These are phyloP conservation scores for Ophiodon elongatus DNA, from an alignment of 2,113 vertebrate genomes.

Conservation along the genomic window DNA sequence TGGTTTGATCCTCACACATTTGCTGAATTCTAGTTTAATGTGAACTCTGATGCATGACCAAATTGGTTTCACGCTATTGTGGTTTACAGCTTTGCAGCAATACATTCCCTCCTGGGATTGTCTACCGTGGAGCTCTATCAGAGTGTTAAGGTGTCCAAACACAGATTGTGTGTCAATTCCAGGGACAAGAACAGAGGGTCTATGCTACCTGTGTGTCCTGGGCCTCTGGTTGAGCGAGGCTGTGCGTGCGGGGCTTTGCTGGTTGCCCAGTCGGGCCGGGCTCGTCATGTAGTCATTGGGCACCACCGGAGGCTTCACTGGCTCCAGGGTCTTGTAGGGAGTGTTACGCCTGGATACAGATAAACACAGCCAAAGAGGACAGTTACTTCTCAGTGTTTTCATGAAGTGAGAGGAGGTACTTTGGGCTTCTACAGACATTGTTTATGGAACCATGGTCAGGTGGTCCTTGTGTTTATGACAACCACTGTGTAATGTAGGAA, in stretches of 20 bases:
- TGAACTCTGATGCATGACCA: not conserved
- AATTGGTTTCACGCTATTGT: not conserved
- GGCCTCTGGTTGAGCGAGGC: slow-evolving; percentile 98
- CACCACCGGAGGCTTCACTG: slow-evolving; percentile 95
- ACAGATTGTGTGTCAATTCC: not conserved
- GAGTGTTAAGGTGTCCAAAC: not conserved
- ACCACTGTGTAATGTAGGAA: not conserved
- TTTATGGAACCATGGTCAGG: not conserved
- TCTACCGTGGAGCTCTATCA: not conserved
- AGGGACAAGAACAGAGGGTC: not conserved
- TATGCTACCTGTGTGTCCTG: slow-evolving; percentile 94
- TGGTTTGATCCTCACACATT: not conserved
- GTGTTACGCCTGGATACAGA: slow-evolving; percentile 90
- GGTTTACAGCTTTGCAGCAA: not conserved
- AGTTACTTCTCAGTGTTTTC: not conserved
- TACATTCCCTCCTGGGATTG: not conserved
- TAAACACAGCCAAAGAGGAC: slow-evolving; percentile 7
- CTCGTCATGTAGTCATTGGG: slow-evolving; percentile 99
- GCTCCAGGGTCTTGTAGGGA: slow-evolving; percentile 97
- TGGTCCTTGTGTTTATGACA: not conserved
- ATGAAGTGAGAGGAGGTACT: not conserved
- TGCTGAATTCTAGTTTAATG: not conserved
- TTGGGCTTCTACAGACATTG: not conserved
- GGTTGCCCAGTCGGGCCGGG: slow-evolving; percentile 93
- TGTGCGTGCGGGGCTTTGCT: slow-evolving; percentile 96